Conservation (phyloP, 2,113 vertebrate species). For the Callocephalon fimbriatum region DNA sequence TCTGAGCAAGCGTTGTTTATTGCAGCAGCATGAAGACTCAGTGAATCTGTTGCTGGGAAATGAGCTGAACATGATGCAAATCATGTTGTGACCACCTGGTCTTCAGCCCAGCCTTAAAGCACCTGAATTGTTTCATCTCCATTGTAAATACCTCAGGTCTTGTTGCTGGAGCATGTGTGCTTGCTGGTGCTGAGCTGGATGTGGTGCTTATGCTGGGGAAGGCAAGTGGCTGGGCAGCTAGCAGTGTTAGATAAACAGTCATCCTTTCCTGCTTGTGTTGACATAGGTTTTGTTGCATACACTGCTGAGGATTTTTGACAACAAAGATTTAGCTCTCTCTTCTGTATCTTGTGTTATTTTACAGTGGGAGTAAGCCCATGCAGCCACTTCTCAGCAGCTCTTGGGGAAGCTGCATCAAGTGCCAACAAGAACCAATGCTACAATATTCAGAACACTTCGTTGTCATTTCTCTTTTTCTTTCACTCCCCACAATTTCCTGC, state of each 20-base stretch:
- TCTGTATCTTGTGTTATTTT: not conserved
- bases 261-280: not conserved
- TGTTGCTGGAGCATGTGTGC: rapidly evolving
- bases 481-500: not conserved
- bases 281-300: not conserved
- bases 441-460: not conserved
- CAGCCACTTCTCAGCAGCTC: not conserved
- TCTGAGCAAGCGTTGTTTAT: rapidly evolving
- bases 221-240: not conserved
- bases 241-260: not conserved
- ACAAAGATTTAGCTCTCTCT: not conserved
- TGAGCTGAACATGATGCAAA: not conserved
- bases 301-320: not conserved
- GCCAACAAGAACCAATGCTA: not conserved
- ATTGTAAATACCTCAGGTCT: not conserved
- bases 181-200: rapidly evolving
- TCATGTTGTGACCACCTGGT: rapidly evolving
- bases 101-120: not conserved
- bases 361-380: not conserved
- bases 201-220: not conserved
- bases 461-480: not conserved
- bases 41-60: not conserved
- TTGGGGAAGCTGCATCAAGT: not conserved
- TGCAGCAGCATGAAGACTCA: not conserved
- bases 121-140: not conserved